phyloP scores from a whole-genome alignment of 2,113 vertebrate genomes.

The Xenopus borealis region DNA sequence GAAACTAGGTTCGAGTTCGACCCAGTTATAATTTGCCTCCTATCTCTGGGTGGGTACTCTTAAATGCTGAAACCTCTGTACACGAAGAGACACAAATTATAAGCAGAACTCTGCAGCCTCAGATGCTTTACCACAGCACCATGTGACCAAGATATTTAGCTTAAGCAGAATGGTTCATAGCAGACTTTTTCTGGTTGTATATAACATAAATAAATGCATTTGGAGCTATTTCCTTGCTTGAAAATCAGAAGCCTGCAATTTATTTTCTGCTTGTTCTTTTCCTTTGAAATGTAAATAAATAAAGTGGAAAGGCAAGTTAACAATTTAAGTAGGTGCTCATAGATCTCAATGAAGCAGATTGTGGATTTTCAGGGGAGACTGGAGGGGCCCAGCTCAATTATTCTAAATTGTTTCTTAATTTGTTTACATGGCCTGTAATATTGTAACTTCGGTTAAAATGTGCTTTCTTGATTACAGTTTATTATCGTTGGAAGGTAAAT shows the following conservation, averaged over 20 bases:
- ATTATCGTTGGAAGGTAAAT: conserved; percentile 34
- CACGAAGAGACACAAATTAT: too few species aligned
- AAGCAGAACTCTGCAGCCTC: too few species aligned
- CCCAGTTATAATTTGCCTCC: too few species aligned
- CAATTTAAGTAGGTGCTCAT: not conserved
- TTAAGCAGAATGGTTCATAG: not conserved
- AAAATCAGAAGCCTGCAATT: not conserved
- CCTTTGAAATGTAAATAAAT: not conserved
- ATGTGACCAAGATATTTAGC: not conserved
- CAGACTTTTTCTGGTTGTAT: not conserved
- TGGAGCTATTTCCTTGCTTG: not conserved
- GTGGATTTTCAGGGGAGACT: not conserved
- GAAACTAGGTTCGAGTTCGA: too few species aligned
- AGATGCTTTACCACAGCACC: too few species aligned
- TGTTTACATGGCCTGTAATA: conserved; percentile 10
- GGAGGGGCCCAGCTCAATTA: conserved; percentile 1
- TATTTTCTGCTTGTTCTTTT: not conserved
- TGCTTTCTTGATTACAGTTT: conserved; percentile 35
- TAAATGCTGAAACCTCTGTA: too few species aligned
- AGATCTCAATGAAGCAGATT: not conserved
- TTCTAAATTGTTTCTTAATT: conserved; percentile 15
- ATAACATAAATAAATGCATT: not conserved
- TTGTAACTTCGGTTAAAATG: conserved; percentile 1
- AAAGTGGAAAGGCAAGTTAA: not conserved
- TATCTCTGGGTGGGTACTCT: too few species aligned